Base-by-base conservation (phyloP, 2,888 invertebrate species). In the Mesodorylaimus sp. region DNA sequence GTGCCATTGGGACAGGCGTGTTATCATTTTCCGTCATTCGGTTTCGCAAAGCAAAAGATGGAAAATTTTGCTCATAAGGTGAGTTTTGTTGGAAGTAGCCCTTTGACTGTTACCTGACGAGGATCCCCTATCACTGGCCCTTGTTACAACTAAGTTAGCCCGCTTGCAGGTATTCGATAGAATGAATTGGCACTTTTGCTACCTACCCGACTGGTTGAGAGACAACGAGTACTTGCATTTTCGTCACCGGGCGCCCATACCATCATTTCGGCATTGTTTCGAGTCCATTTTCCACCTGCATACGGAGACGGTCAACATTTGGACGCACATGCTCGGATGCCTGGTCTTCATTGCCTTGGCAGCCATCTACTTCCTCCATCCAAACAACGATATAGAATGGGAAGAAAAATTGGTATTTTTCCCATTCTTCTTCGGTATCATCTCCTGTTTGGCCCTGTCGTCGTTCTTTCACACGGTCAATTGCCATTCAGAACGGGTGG, bases 261-360 rank as follows among this genome's bases (percentile, higher is more conserved):
- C 89, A 27, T 89, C 91, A 27, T 93, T 95, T 70, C 78, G 81
- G 59, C 89, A 85, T 16, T 99, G 97, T 67, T 93, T 97, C 68
- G 87, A 83, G 64, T 91, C 91, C 53, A 93, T 99, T 61, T 99
- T 99, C 72, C 79, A 93, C 55, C 79, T 99, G 58, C 97, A 97
- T 73, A 97, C 95, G 1, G 97, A 97, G 73, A 99, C 97, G 16
- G 95, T 91, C 44, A 97, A 97, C 66, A 97, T 97, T 60, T 99
- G 97, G 97, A 93, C 89, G 29, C 89, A 91, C 72, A 73, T 91
- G 54, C 74, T 91, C 48, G 73, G 70, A 50, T 70, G 68, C 62
- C 67, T 72, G 70, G 70, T 73, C 16, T 73, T 75, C 59, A 59
- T 74, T 43, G 71, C 72, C 47, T 77, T 81, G 54, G 78, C 80